Evolutionary conservation across 2,888 invertebrate genomes (phyloP).

Genomic region (Busseola fusca): DNA sequence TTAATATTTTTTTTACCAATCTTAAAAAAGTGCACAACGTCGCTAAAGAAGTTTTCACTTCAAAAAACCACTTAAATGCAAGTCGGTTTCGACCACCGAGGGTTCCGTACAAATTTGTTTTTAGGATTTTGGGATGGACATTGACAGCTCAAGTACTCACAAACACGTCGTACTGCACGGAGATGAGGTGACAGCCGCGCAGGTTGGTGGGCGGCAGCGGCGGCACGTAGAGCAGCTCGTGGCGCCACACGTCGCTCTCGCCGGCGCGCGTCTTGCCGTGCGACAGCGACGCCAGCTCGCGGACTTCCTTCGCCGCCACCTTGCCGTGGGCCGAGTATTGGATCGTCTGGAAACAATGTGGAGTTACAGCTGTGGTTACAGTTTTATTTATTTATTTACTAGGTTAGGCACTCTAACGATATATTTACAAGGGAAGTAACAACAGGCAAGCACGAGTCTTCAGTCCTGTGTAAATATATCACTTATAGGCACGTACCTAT

Average conservation of each 20-base stretch:
- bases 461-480: no score
- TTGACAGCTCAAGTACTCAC: slow-evolving; percentile 89
- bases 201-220: slow-evolving; percentile 98
- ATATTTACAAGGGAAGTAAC: no score
- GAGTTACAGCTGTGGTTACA: background rate
- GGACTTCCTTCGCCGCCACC: slow-evolving; percentile 95
- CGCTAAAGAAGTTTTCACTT: no score
- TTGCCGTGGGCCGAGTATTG: slow-evolving; percentile 96
- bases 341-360: slow-evolving; percentile 90
- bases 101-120: no score
- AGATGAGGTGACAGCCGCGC: slow-evolving; percentile 97
- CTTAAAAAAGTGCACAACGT: no score
- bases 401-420: no score
- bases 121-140: no score
- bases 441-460: no score
- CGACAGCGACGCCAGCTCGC: slow-evolving; percentile 94
- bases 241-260: slow-evolving; percentile 95
- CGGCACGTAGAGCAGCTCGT: slow-evolving; percentile 96
- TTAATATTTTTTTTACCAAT: no score
- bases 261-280: slow-evolving; percentile 94
- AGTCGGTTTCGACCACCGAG: no score
- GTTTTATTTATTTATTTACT: background rate
- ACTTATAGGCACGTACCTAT: no score
- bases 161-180: slow-evolving; percentile 97
- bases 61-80: no score